Conservation (phyloP, 2,797 vertebrate genomes). For the Champsocephalus esox region DNA sequence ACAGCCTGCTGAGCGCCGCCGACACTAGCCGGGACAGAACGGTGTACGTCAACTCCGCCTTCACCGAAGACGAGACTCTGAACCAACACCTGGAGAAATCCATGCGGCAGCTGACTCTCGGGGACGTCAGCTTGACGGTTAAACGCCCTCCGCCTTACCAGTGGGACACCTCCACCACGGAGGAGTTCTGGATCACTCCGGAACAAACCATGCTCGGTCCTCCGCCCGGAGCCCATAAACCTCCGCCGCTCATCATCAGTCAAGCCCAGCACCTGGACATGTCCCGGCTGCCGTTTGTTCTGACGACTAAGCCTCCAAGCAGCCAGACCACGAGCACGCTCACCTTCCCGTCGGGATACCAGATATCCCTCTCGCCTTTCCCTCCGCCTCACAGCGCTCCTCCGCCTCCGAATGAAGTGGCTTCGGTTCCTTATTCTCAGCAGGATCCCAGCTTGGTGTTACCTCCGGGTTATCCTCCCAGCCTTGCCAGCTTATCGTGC, state of each 20-base stretch:
- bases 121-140: constrained; percentile 79
- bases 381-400: constrained; percentile 69
- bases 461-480: constrained; percentile 91
- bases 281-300: constrained; percentile 91
- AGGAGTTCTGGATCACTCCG: constrained; percentile 97
- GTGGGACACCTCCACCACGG: constrained; percentile 92
- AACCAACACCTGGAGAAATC: constrained; percentile 88
- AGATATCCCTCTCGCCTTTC: constrained; percentile 91
- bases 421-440: constrained; percentile 88
- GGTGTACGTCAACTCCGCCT: constrained; percentile 97
- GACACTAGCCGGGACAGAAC: constrained; percentile 91
- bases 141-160: constrained; percentile 97
- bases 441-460: constrained; percentile 90
- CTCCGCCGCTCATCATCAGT: constrained; percentile 89
- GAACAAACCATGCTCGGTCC: constrained; percentile 90
- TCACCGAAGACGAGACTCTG: constrained; percentile 95
- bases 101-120: constrained; percentile 82
- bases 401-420: constrained; percentile 86
- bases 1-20: constrained; percentile 90
- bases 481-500: constrained; percentile 91
- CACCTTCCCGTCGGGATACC: constrained; percentile 91
- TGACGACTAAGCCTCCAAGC: constrained; percentile 91
- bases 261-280: constrained; percentile 94
- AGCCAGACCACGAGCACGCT: constrained; percentile 89
- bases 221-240: constrained; percentile 89